phyloP scores from a whole-genome alignment of 2,888 invertebrate genomes.

The Agrilus mali region DNA sequence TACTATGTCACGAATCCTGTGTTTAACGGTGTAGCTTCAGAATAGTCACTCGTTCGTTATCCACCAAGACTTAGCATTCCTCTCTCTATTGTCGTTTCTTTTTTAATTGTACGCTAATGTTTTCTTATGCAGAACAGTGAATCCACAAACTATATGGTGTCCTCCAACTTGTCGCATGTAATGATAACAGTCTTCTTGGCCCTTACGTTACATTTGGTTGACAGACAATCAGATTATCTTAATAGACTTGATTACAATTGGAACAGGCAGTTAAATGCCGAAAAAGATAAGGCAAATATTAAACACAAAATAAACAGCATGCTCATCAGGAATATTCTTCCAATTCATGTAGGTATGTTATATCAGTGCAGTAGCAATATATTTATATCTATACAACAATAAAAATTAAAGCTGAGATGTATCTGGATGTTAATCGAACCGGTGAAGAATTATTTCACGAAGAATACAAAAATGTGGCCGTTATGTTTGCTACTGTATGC shows the following conservation, averaged over 20 bases:
- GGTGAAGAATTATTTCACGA: conserved; percentile 68
- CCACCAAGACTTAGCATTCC: too few species aligned
- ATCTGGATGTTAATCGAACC: conserved; percentile 54
- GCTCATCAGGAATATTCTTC: conserved; percentile 83
- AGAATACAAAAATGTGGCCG: conserved; percentile 77
- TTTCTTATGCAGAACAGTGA: conserved; percentile 41
- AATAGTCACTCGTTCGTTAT: too few species aligned
- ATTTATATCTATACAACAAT: conserved; percentile 5
- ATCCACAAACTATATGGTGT: conserved; percentile 56
- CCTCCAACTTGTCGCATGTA: conserved; percentile 58
- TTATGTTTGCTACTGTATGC: conserved; percentile 87
- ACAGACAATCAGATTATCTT: conserved; percentile 80
- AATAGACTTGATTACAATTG: conserved; percentile 71
- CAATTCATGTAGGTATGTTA: conserved; percentile 76
- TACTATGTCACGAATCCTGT: too few species aligned
- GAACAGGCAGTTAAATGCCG: conserved; percentile 63
- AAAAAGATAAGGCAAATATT: conserved; percentile 76
- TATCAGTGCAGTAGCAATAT: neutral
- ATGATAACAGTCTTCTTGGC: conserved; percentile 61
- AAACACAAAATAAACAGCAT: conserved; percentile 80
- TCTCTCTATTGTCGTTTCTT: too few species aligned
- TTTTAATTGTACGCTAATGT: too few species aligned
- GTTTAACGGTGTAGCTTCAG: too few species aligned
- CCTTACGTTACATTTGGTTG: conserved; percentile 68
- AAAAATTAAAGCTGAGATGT: conserved; percentile 53